These are phyloP conservation scores for Eubucco bourcierii DNA, from an alignment of 2,113 vertebrate genomes.

Conservation along the genomic window DNA sequence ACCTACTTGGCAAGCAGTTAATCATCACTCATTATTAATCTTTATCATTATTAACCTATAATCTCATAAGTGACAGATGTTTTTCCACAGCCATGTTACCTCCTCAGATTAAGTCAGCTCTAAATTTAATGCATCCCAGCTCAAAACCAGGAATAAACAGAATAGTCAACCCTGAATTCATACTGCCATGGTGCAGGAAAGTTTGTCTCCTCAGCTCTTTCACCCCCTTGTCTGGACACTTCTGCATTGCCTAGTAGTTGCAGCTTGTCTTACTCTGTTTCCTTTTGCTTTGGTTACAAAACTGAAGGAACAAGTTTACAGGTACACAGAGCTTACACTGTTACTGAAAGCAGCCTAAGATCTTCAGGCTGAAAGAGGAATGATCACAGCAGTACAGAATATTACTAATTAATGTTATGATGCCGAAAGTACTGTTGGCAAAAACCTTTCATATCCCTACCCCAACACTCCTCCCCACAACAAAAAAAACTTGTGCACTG, in stretches of 20 bases:
- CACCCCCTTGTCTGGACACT: background rate
- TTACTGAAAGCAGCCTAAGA: background rate
- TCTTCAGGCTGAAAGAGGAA: background rate
- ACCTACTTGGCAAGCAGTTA: background rate
- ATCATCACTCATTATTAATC: background rate
- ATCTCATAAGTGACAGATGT: background rate
- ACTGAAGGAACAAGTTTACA: background rate
- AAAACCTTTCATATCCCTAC: background rate
- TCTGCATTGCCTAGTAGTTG: background rate
- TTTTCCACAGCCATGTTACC: background rate
- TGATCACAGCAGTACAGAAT: background rate
- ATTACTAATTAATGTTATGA: background rate
- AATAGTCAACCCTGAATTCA: background rate
- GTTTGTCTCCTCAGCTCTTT: background rate
- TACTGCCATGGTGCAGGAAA: rapidly evolving
- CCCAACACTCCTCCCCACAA: background rate
- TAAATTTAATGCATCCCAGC: background rate
- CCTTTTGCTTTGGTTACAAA: background rate
- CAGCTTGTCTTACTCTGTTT: background rate
- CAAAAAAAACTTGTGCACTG: background rate
- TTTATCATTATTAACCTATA: background rate
- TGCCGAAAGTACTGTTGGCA: background rate
- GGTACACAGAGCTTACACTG: background rate
- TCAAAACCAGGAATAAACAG: background rate
- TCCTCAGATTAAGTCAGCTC: background rate